Evolutionary conservation across 1,140 invertebrate species (phyloP).

Genomic region (Panonychus citri): DNA sequence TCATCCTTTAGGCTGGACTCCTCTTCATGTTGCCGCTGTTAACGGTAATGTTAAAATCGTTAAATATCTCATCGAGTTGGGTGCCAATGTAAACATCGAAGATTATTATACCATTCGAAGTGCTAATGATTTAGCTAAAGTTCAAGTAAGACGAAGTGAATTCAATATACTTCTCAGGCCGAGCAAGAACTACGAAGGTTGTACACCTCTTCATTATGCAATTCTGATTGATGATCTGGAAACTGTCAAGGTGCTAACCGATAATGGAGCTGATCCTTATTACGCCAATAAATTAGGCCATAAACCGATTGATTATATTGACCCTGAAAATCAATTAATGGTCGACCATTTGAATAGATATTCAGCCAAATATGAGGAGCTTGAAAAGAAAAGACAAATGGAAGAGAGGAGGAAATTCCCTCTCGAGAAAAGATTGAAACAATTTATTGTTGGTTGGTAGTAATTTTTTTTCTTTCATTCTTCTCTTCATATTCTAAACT

Average conservation of each 20-base stretch:
- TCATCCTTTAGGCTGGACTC: slow-evolving; percentile 57
- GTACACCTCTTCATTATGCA: slow-evolving; percentile 73
- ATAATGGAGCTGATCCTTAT: slow-evolving; percentile 27
- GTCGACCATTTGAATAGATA: slow-evolving; percentile 26
- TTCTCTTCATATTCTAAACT: neutral
- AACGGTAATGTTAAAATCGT: slow-evolving; percentile 43
- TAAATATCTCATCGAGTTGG: slow-evolving; percentile 39
- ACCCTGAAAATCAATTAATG: slow-evolving; percentile 28
- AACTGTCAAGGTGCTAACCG: slow-evolving; percentile 26
- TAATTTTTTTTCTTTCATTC: neutral
- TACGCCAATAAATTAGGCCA: slow-evolving; percentile 50
- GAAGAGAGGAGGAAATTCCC: slow-evolving; percentile 66
- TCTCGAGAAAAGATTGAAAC: slow-evolving; percentile 57
- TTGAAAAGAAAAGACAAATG: slow-evolving; percentile 33
- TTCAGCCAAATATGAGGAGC: slow-evolving; percentile 27
- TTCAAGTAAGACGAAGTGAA: slow-evolving; percentile 45
- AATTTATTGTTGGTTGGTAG: slow-evolving; percentile 44
- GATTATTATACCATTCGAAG: slow-evolving; percentile 54
- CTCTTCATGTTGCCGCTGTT: slow-evolving; percentile 56
- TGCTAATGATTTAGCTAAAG: slow-evolving; percentile 30
- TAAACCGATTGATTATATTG: slow-evolving; percentile 45
- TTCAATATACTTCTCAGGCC: slow-evolving; percentile 49
- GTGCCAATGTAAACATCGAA: slow-evolving; percentile 49
- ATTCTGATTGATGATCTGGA: slow-evolving; percentile 43
- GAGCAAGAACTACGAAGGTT: slow-evolving; percentile 51